Base-by-base conservation (phyloP, 2,888 invertebrate species). In the Yponomeuta cagnagella region DNA sequence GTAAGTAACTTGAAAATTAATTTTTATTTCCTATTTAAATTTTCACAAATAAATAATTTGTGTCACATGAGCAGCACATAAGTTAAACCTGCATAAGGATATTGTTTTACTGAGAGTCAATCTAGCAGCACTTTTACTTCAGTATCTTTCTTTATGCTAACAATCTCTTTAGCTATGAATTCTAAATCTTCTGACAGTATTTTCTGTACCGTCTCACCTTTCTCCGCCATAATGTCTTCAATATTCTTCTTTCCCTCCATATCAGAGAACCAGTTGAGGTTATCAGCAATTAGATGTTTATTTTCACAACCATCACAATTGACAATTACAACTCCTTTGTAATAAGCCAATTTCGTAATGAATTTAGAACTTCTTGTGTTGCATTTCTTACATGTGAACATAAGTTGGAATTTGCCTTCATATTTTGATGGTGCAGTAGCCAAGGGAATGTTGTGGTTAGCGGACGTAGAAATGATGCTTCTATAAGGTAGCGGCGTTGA, bases 261-360 rank as follows among this genome's bases (percentile, higher is more conserved):
- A 80, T 97, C 96, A 0, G 95, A 92, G 83, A 99, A 99, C 99
- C 99, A 99, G 74, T 96, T 96, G 1, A 99, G 92, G 87, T 99
- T 98, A 83, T 99, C 99, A 0, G 99, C 99, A 75, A 99, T 98
- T 37, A 99, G 92, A 88, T 99, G 99, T 83, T 97, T 95, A 82
- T 97, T 98, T 68, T 94, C 88, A 82, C 99, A 99, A 0, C 96
- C 96, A 71, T 95, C 94, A 84, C 99, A 99, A 71, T 94, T 95
- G 0, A 98, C 97, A 75, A 99, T 97, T 0, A 99, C 98, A 12
- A 99, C 96, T 15, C 99, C 98, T 80, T 95, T 95, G 71, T 95
- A 93, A 81, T 99, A 98, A 0, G 97, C 96, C 30, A 94, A 80
- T 88, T 97, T 97, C 0, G 98, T 96, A 74, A 99, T 98, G 12